A percentile compares a stretch with the other conserved stretches of the same genome.
These are phyloP conservation scores for Sciurus vulgaris DNA, from an alignment of 2,797 vertebrate genomes.

Conservation along the genomic window DNA sequence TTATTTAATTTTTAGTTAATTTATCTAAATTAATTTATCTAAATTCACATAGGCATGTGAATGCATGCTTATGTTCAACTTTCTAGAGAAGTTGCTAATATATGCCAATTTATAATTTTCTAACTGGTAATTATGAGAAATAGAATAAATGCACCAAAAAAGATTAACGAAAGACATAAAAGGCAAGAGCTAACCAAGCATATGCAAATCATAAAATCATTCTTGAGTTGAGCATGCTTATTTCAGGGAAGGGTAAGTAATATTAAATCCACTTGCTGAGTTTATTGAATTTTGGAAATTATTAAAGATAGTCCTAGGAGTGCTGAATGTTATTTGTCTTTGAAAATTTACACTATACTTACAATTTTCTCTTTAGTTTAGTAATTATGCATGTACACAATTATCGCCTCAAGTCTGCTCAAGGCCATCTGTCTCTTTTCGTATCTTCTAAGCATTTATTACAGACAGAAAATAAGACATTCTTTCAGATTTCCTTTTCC, in stretches of 20 bases:
- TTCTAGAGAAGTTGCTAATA: not conserved
- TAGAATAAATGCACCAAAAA: not conserved
- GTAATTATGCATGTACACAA: constrained; percentile 42
- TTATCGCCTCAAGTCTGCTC: not conserved
- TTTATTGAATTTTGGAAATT: not conserved
- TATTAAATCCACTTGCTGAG: constrained; percentile 22
- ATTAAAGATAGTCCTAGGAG: not conserved
- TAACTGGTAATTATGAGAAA: not conserved
- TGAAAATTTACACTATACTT: constrained; percentile 33
- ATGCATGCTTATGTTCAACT: not conserved
- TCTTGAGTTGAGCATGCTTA: not conserved
- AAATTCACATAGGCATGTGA: not conserved
- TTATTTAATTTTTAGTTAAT: not conserved
- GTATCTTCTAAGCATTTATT: not conserved
- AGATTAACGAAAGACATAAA: not conserved
- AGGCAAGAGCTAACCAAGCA: not conserved
- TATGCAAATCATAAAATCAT: not conserved
- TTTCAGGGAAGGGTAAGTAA: not conserved
- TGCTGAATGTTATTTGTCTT: constrained; percentile 59
- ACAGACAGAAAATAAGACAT: constrained; percentile 29
- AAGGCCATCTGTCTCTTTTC: constrained; percentile 36
- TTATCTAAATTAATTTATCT: not conserved
- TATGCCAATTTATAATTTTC: not conserved
- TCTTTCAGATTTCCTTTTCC: constrained; percentile 3
- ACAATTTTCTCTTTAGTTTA: constrained; percentile 25